A percentile compares a stretch with the other conserved stretches of the same genome.
Conservation (phyloP, 2,797 vertebrate species). For the Capromys pilorides region DNA sequence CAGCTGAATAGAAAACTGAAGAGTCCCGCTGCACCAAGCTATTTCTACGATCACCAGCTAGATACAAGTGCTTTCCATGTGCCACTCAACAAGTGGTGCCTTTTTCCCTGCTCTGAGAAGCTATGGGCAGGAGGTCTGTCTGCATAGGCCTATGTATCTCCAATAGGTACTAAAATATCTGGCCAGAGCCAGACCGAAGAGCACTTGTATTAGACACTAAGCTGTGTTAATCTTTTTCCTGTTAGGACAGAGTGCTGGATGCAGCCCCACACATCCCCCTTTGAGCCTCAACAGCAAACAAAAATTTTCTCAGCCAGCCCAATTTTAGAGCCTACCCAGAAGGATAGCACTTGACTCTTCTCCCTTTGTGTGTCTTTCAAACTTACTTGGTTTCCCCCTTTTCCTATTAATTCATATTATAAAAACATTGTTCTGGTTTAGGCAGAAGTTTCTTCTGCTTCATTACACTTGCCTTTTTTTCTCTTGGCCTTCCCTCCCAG, state of each 20-base stretch:
- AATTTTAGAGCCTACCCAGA: conserved; percentile 48
- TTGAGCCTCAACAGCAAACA: background rate
- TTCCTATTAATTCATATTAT: conserved; percentile 79
- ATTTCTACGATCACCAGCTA: background rate
- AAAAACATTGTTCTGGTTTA: conserved; percentile 79
- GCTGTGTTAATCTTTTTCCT: conserved; percentile 7
- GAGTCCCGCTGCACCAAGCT: background rate
- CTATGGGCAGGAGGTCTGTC: background rate
- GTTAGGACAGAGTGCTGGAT: background rate
- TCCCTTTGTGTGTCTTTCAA: conserved; percentile 45
- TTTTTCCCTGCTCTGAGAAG: background rate
- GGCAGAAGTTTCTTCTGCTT: conserved; percentile 78
- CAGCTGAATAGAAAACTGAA: background rate
- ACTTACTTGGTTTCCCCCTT: conserved; percentile 71
- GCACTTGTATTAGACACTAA: background rate
- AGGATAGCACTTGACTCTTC: conserved; percentile 40
- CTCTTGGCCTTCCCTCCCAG: conserved; percentile 75
- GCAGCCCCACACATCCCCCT: background rate
- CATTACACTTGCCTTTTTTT: conserved; percentile 76
- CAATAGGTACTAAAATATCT: conserved; percentile 44
- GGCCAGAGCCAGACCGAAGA: background rate
- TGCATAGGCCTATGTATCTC: background rate
- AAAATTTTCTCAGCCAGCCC: conserved; percentile 35
- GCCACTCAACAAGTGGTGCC: background rate
- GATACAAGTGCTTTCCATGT: background rate